These are phyloP conservation scores for Belonocnema kinseyi DNA, from an alignment of 1,140 invertebrate genomes.

Conservation along the genomic window DNA sequence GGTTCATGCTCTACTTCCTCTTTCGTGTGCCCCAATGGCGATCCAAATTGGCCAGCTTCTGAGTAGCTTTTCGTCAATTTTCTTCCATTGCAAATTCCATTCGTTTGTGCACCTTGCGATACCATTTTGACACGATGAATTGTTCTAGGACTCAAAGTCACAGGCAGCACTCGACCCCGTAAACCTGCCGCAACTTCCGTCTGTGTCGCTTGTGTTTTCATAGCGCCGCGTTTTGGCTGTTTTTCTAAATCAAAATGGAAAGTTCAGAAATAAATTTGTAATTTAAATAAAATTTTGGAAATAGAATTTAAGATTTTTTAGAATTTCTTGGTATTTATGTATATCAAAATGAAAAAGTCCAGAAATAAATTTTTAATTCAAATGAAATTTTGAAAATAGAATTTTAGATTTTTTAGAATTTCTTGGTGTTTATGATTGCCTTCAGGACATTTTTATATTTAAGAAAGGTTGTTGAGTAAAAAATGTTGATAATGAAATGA, in stretches of 20 bases:
- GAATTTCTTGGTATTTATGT: too few species aligned
- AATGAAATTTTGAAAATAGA: too few species aligned
- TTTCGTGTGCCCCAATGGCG: constrained; percentile 62
- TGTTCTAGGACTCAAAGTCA: constrained; percentile 85
- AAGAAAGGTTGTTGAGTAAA: not conserved
- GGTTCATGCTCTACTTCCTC: constrained; percentile 81
- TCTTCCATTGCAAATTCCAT: constrained; percentile 83
- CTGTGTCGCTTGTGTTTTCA: constrained; percentile 95
- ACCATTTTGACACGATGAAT: constrained; percentile 86
- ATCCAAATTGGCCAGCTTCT: constrained; percentile 81
- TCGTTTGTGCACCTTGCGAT: constrained; percentile 91
- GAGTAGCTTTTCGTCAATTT: constrained; percentile 90
- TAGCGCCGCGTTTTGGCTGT: constrained; percentile 85
- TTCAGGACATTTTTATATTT: not conserved
- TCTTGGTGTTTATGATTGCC: too few species aligned
- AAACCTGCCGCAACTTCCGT: constrained; percentile 84
- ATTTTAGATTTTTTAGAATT: too few species aligned
- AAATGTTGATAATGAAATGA: not conserved
- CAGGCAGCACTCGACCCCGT: constrained; percentile 82
- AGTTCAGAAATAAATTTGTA: too few species aligned
- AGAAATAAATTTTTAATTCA: too few species aligned
- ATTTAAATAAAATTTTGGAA: too few species aligned
- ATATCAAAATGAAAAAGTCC: constrained; percentile 34
- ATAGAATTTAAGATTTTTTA: too few species aligned
- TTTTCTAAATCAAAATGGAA: constrained; percentile 78